Conservation (phyloP, 1,140 invertebrate genomes). For the Lethocerus indicus region DNA sequence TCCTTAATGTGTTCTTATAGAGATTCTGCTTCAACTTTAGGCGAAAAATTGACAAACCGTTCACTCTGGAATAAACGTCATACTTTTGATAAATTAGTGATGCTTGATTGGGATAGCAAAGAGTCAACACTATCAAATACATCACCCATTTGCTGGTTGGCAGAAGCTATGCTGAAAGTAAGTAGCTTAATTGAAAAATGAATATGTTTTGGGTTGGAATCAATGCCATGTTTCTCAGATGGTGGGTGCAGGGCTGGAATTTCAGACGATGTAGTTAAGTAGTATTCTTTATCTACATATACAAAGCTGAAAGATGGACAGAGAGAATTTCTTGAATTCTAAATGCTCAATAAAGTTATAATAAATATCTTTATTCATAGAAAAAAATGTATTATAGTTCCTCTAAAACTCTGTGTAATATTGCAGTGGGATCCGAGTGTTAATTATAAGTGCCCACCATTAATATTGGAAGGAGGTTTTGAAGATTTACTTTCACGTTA, state of each 20-base stretch:
- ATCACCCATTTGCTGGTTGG: neutral
- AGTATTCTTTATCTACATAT: neutral
- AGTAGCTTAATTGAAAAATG: too few species aligned
- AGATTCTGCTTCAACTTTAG: neutral
- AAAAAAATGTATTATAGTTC: too few species aligned
- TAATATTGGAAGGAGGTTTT: constrained; percentile 60
- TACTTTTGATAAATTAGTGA: neutral
- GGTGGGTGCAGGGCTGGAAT: neutral
- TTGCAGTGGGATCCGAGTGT: constrained; percentile 56
- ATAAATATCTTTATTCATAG: neutral
- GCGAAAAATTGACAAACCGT: neutral
- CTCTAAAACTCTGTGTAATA: too few species aligned
- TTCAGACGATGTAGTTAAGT: neutral
- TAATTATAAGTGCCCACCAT: constrained; percentile 42
- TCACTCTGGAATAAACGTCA: constrained; percentile 1
- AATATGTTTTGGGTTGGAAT: neutral
- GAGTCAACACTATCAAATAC: neutral
- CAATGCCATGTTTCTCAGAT: neutral
- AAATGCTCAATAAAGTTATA: neutral
- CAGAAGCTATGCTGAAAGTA: constrained; percentile 3
- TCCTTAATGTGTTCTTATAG: neutral
- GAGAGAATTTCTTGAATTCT: neutral
- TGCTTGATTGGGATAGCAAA: constrained; percentile 5
- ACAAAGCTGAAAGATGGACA: neutral
- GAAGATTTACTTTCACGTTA: constrained; percentile 63